Evolutionary conservation across 2,888 invertebrate species (phyloP), one percentile per base, ranked within the genome.

Genomic region (Pardosa pseudoannulata): DNA sequence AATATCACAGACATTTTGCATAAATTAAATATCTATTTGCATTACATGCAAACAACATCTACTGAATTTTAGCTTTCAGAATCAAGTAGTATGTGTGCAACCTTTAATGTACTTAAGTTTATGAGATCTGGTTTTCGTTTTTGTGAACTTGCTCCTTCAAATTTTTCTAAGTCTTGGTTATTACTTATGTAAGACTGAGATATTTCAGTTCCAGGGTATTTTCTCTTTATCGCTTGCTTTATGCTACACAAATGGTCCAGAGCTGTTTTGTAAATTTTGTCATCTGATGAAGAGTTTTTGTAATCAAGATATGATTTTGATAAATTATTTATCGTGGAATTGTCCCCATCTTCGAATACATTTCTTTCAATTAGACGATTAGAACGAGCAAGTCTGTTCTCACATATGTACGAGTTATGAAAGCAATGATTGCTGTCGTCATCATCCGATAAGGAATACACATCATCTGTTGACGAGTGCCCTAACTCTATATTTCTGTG

Each of bases 141-240:
- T n/a, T 79, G 79, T 13, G 80, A 79, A 56, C 64, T 65, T 6
- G 16, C 31, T 0, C 64, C 74, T 36, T 86, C 75, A 46, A 13
- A 31, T 50, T 80, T 85, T 0, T 73, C 46, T 1, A 27, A 19
- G 9, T 31, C 29, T 11, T 50, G 23, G 16, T 31, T 56, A 56
- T 65, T 27, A 74, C 64, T 62, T 11, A 75, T 70, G 28, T 46
- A 68, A 0, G 85, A 70, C 32, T 86, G 79, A 0, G 73, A 80
- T 19, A 80, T 71, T 41, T 87, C 87, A 16, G 80, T 50, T 16
- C 76, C 76, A 50, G 87, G 79, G 29, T 80, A 80, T 50, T 87
- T 87, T 19, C 87, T 71, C 27, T 87, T 87, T 11, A 87, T 80
- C 5, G 87, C 80, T 36, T 80, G 75, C 31, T 80, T 87, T 27